A percentile compares a stretch with the other conserved stretches of the same genome.
Conservation (phyloP, 2,113 vertebrate species). For the Atractosteus spatula region DNA sequence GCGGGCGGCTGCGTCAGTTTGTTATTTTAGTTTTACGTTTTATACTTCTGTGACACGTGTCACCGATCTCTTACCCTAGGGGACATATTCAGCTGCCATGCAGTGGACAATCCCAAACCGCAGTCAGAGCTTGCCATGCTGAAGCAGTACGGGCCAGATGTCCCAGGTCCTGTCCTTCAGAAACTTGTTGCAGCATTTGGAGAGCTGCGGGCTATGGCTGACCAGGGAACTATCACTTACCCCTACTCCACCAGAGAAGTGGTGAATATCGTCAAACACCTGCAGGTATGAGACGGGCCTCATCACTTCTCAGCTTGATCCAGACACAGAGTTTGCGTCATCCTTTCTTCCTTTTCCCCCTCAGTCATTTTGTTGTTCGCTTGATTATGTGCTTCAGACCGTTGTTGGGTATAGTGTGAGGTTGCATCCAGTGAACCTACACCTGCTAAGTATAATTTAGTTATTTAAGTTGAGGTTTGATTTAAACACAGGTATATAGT, state of each 20-base stretch:
- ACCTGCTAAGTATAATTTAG: too few relatives aligned
- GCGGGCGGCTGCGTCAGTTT: too few relatives aligned
- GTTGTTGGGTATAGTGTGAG: too few relatives aligned
- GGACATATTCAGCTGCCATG: constrained; percentile 96
- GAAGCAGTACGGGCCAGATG: constrained; percentile 85
- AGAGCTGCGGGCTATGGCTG: constrained; percentile 88
- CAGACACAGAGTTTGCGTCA: too few relatives aligned
- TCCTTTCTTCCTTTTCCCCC: too few relatives aligned
- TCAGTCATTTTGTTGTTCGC: too few relatives aligned
- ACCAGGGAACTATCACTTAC: constrained; percentile 93
- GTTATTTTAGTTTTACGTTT: too few relatives aligned
- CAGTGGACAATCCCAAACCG: constrained; percentile 93
- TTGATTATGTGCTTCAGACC: too few relatives aligned
- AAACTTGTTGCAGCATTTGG: constrained; percentile 92
- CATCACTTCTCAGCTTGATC: too few relatives aligned
- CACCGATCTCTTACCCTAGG: constrained; percentile 59
- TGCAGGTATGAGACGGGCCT: constrained; percentile 73
- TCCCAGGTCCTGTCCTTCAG: constrained; percentile 77
- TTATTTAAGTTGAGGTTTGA: too few relatives aligned
- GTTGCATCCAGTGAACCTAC: too few relatives aligned
- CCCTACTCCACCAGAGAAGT: constrained; percentile 97
- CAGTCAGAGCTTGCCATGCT: constrained; percentile 89
- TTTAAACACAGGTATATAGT: too few relatives aligned
- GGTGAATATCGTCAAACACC: constrained; percentile 94
- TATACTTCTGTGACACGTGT: not conserved